These are phyloP conservation scores for Phthorimaea operculella DNA, from an alignment of 1,140 invertebrate genomes.

Conservation along the genomic window DNA sequence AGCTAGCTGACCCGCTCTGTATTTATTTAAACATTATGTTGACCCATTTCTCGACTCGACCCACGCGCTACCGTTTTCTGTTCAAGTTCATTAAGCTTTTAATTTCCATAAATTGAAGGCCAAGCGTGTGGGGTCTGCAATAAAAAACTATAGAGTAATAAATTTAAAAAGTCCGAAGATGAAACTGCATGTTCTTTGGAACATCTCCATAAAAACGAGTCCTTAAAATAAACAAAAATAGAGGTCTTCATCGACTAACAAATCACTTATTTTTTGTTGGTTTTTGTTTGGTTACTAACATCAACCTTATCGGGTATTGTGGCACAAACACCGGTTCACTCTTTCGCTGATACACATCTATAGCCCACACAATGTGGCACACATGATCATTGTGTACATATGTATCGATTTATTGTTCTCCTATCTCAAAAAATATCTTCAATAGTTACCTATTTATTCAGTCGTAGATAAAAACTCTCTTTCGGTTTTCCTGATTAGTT, in stretches of 20 bases:
- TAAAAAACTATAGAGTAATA: background rate
- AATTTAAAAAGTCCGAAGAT: background rate
- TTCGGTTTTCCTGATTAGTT: background rate
- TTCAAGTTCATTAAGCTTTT: background rate
- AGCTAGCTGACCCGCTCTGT: too few relatives aligned
- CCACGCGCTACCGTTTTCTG: background rate
- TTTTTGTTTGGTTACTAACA: background rate
- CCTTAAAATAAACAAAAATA: slow-evolving; percentile 34
- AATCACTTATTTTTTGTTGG: slow-evolving; percentile 41
- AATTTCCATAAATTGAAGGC: background rate
- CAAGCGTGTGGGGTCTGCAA: background rate
- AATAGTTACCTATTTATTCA: background rate
- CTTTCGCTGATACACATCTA: slow-evolving; percentile 8
- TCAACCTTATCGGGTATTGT: slow-evolving; percentile 3
- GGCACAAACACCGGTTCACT: slow-evolving; percentile 26
- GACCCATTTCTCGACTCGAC: too few relatives aligned
- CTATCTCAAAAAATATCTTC: background rate
- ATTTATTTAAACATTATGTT: too few relatives aligned
- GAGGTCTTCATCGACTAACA: slow-evolving; percentile 42
- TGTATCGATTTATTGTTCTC: background rate
- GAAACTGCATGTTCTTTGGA: background rate
- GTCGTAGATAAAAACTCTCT: too few relatives aligned
- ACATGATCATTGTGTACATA: background rate
- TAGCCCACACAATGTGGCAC: too few relatives aligned
- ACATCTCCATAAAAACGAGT: slow-evolving; percentile 17